Evolutionary conservation across 2,888 invertebrate species (phyloP), one percentile per base, ranked within the genome.

Genomic region (Platycnemis pennipes): DNA sequence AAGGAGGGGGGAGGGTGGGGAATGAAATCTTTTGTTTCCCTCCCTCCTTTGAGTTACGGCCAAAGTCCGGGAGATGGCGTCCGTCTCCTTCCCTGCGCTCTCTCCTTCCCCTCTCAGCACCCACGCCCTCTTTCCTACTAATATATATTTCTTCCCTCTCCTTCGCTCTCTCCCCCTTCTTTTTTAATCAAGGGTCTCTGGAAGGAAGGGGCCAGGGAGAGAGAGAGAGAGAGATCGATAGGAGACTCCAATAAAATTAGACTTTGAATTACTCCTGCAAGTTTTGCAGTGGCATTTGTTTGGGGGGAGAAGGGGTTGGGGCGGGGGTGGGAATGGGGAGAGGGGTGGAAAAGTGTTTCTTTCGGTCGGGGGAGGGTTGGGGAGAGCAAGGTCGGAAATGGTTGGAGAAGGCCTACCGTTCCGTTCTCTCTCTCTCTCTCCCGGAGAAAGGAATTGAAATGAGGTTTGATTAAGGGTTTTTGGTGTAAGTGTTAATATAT

Each of bases 171-270:
- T 77, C 16, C 77, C 16, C 77, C 37, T 11, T 22, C 77, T 13
- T 77, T 77, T 77, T 77, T 77, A 77, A 77, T 77, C 77, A 77
- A 77, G 77, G 77, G 77, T 3, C 77, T 37, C 31, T 22, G 11
- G 37, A 37, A 37, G 37, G 16, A 77, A 13, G 77, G 77, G 77
- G 37, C 0, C 16, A 26, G 63, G n/a, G 37, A 2, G 26, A 26
- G 63, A 16, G 63, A 63, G 19, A 8, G 26, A 63, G 63, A 63
- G 37, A 77, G 77, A 77, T 77, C 77, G 77, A 77, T 77, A 77
- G 77, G 77, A 77, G 77, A 77, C 77, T 77, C 77, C 77, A 77
- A 77, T 77, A 77, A 77, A 77, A 77, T 77, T 77, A 77, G 77
- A 77, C 77, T 77, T 77, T 77, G 77, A 77, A 77, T 77, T 77